phyloP scores from a whole-genome alignment of 2,888 invertebrate species.

The Agrypnus murinus region DNA sequence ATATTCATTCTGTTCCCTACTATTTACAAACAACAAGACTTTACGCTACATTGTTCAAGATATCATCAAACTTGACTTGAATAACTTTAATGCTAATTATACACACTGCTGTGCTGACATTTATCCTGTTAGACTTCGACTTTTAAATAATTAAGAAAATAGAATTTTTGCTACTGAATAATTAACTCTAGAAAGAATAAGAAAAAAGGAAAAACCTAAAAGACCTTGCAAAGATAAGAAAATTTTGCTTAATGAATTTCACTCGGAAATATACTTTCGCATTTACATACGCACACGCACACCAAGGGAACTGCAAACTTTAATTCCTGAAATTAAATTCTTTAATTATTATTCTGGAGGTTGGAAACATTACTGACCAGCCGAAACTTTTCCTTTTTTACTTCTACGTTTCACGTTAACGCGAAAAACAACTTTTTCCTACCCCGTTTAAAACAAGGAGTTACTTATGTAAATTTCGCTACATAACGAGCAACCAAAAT shows the following conservation, averaged over 20 bases:
- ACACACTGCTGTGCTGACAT: too few relatives aligned
- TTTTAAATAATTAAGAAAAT: too few relatives aligned
- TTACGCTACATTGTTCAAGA: too few relatives aligned
- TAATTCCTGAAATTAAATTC: constrained; percentile 21
- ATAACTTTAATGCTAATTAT: too few relatives aligned
- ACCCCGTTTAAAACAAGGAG: neutral
- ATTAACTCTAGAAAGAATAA: too few relatives aligned
- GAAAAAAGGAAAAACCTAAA: too few relatives aligned
- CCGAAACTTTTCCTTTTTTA: neutral
- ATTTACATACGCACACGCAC: constrained; percentile 27
- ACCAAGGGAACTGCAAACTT: constrained; percentile 1
- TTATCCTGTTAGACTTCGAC: too few relatives aligned
- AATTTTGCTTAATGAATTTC: constrained; percentile 2
- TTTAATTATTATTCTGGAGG: constrained; percentile 26
- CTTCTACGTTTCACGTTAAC: constrained; percentile 2
- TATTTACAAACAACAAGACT: too few relatives aligned
- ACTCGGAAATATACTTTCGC: neutral
- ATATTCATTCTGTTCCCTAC: too few relatives aligned
- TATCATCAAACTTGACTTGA: too few relatives aligned
- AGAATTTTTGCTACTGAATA: too few relatives aligned
- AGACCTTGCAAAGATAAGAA: too few relatives aligned
- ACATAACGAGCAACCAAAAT: constrained; percentile 31
- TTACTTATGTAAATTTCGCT: constrained; percentile 31
- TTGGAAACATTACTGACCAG: constrained; percentile 13
- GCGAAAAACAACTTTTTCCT: neutral